phyloP scores from a whole-genome alignment of 2,888 invertebrate species.

The Crematogaster levior region DNA sequence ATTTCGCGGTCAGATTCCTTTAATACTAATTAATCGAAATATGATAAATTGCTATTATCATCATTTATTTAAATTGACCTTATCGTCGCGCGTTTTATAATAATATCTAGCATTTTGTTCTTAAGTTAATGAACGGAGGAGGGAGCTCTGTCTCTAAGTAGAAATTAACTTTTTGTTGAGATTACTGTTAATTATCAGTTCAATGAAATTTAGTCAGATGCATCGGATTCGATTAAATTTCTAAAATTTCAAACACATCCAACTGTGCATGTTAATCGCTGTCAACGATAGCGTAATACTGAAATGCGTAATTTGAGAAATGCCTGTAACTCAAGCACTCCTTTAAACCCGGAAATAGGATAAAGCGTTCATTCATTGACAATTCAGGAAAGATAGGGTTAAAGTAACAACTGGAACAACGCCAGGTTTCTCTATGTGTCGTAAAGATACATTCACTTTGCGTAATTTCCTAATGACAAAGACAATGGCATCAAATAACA shows the following conservation, averaged over 20 bases:
- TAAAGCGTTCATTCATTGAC: slow-evolving; percentile 53
- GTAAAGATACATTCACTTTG: not conserved
- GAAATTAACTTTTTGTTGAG: not conserved
- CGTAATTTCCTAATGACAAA: not conserved
- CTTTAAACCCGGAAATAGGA: slow-evolving; percentile 56
- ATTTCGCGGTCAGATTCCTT: not conserved
- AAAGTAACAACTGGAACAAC: slow-evolving; percentile 49
- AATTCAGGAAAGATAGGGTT: slow-evolving; percentile 44
- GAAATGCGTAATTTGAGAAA: slow-evolving; percentile 46
- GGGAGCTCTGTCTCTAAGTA: not conserved
- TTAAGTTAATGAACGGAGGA: not conserved
- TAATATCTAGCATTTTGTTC: not conserved
- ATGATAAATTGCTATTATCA: not conserved
- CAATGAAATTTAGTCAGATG: not conserved
- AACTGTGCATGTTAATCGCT: slow-evolving; percentile 14
- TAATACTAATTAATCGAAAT: not conserved
- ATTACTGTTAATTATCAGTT: not conserved
- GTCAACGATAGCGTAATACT: slow-evolving; percentile 13
- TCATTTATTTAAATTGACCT: not conserved
- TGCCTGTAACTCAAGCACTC: slow-evolving; percentile 15
- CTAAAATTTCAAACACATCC: not conserved
- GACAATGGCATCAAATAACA: not conserved
- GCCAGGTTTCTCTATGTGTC: slow-evolving; percentile 47
- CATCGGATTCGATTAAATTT: not conserved
- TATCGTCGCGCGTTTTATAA: not conserved